These are phyloP conservation scores for Lacerta agilis DNA, from an alignment of 2,797 vertebrate genomes.

Conservation along the genomic window DNA sequence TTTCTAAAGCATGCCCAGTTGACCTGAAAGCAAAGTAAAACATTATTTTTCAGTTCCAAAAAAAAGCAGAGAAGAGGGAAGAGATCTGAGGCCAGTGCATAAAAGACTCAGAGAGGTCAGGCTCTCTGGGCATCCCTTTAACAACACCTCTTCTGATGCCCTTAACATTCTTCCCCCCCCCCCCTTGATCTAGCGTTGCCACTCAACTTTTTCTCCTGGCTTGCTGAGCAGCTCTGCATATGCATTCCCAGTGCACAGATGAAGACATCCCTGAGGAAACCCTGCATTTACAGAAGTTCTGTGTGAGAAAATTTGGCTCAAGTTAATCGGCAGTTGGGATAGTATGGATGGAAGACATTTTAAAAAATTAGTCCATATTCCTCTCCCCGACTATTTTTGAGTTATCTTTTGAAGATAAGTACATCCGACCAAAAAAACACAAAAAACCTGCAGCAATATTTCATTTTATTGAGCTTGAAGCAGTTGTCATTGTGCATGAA, in stretches of 20 bases:
- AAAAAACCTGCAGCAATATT: neutral
- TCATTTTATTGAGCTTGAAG: constrained; percentile 17
- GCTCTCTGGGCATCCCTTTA: no score
- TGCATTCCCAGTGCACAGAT: neutral
- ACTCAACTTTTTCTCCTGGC: neutral
- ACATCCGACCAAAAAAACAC: neutral
- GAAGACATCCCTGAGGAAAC: neutral
- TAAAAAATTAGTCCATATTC: neutral
- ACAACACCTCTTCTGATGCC: neutral
- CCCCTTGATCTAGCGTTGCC: neutral
- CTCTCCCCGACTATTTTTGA: neutral
- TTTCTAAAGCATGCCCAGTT: no score
- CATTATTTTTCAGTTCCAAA: no score
- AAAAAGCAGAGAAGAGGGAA: no score
- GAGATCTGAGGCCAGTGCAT: no score
- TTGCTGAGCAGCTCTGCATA: neutral
- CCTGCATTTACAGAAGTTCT: neutral
- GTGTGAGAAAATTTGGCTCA: neutral
- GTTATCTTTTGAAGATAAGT: neutral
- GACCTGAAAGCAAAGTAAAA: no score
- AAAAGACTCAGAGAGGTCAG: no score
- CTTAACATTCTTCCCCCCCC: neutral
- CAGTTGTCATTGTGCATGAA: constrained; percentile 30
- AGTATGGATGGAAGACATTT: neutral
- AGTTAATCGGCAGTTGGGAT: neutral